These are phyloP conservation scores for Silurus glanis DNA, from an alignment of 2,113 vertebrate species.

Conservation along the genomic window DNA sequence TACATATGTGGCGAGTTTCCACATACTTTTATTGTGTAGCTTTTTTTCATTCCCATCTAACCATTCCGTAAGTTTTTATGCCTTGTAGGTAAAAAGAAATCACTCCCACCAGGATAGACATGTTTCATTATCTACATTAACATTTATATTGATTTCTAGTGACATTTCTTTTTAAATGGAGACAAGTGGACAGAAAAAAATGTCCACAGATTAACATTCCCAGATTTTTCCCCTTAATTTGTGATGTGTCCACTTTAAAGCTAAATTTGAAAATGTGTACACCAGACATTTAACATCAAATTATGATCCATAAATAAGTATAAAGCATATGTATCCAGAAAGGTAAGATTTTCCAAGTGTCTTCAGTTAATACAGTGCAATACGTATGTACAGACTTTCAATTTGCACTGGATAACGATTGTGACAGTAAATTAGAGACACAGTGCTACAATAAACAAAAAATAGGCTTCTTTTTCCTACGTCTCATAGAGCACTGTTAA, in stretches of 20 bases:
- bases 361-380: neutral
- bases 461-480: neutral
- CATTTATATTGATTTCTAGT: neutral
- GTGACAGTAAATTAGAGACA: neutral
- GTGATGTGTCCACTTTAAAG: neutral
- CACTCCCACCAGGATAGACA: neutral
- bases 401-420: neutral
- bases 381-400: neutral
- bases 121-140: neutral
- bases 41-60: neutral
- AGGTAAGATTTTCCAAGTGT: neutral
- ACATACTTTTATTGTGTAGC: neutral
- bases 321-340: neutral
- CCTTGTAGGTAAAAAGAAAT: neutral
- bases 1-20: neutral
- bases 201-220: too few relatives aligned
- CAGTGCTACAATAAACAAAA: neutral
- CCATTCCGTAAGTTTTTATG: neutral
- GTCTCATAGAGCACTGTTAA: neutral
- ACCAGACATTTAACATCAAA: neutral
- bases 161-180: neutral
- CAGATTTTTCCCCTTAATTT: neutral
- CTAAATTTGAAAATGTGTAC: neutral
- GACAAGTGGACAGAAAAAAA: neutral
- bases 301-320: neutral